Evolutionary conservation across 2,888 invertebrate genomes (phyloP).

Genomic region (Omphaloscelis lunosa): DNA sequence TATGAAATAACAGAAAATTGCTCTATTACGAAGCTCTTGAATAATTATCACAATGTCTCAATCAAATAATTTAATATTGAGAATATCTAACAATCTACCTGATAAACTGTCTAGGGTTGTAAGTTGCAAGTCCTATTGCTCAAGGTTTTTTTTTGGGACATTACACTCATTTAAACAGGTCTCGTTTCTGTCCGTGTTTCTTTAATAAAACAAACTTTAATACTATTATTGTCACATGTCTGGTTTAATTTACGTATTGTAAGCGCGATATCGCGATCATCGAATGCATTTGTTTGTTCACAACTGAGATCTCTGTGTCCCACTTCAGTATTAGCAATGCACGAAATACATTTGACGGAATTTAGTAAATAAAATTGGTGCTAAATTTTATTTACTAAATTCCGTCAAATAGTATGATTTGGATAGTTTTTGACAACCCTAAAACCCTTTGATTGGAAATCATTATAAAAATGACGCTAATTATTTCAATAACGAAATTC

Average conservation of each 20-base stretch:
- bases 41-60: conserved; percentile 45
- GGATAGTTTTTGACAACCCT: conserved; percentile 39
- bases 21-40: conserved; percentile 40
- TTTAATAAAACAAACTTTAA: background rate
- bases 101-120: conserved; percentile 33
- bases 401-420: background rate
- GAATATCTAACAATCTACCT: conserved; percentile 28
- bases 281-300: background rate
- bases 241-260: background rate
- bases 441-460: conserved; percentile 37
- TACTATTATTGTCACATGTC: background rate
- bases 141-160: too few species aligned
- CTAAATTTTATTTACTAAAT: too few species aligned
- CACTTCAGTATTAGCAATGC: background rate
- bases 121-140: background rate
- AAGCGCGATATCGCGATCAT: background rate
- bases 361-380: too few species aligned
- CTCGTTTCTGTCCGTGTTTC: background rate
- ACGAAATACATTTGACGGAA: too few species aligned
- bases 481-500: conserved; percentile 9
- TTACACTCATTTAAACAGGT: too few species aligned
- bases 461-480: conserved; percentile 21
- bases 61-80: conserved; percentile 26
- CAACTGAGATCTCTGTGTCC: background rate
- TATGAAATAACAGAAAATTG: conserved; percentile 40